Evolutionary conservation across 2,797 vertebrate genomes (phyloP), one percentile per base, ranked within the genome.

Genomic region (Numenius phaeopus): DNA sequence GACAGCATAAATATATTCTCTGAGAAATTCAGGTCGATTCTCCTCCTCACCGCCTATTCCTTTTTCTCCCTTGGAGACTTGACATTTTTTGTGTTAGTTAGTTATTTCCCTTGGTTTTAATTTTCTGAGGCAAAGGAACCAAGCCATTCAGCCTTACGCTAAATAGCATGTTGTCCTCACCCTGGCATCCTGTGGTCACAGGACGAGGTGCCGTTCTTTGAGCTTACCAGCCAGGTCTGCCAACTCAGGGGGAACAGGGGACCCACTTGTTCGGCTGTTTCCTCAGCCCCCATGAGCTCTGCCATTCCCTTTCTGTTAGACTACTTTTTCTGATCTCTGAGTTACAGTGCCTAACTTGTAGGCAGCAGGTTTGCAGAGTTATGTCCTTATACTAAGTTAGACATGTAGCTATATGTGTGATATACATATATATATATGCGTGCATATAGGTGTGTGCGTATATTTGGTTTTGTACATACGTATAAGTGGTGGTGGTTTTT

Each of bases 141-240:
- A 49, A 82, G 19, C 46, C 19, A 30, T 69, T 89, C 59, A 39
- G 26, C 39, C 39, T 61, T 30, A 37, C 8, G 5, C 14, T 42
- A 30, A 44, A 66, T 4, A 84, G 17, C 11, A 24, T 0, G 0
- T n/a, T 61, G 69, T 50, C 37, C 37, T 66, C 47, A 81, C 26
- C 29, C 37, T 0, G 0, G 22, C 14, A 26, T 57, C 22, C 65
- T 52, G 26, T 24, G 34, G 27, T 75, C 29, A 27, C 27, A 42
- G 34, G 39, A 34, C 1, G 3, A 7, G 30, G 23, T 2, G 1
- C 34, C 1, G 3, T 54, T 49, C 49, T 59, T 61, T n/a, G 24
- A n/a, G 23, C n/a, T 58, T 52, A 67, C 15, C n/a, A 64, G 30
- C n/a, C 37, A 17, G 61, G 30, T 73, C 26, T 64, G 26, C 16